Evolutionary conservation across 2,797 vertebrate species (phyloP).

Genomic region (Rallus crepitans): DNA sequence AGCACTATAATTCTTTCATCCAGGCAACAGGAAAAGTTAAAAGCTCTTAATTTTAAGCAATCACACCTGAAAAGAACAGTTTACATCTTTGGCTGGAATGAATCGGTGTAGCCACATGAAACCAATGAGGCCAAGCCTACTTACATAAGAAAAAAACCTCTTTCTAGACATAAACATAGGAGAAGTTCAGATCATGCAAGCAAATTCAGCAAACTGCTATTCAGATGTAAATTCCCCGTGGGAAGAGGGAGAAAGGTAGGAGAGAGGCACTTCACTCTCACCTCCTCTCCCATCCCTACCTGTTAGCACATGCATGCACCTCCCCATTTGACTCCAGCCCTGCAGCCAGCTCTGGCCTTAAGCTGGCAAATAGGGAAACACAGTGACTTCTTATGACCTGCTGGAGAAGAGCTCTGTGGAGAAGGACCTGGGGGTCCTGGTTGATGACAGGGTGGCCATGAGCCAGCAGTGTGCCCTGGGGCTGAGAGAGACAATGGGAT

Average conservation of each 20-base stretch:
- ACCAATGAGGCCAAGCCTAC: neutral
- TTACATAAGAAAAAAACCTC: neutral
- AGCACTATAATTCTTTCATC: neutral
- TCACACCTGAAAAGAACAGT: neutral
- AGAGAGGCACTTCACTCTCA: neutral
- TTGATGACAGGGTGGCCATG: too few relatives aligned
- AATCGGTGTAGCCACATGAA: neutral
- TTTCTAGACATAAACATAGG: neutral
- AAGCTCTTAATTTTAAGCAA: neutral
- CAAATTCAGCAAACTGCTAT: neutral
- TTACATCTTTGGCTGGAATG: neutral
- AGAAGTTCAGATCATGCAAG: neutral
- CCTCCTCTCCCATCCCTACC: rapidly evolving
- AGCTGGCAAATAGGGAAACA: neutral
- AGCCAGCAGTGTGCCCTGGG: too few relatives aligned
- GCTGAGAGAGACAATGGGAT: too few relatives aligned
- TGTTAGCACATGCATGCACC: rapidly evolving
- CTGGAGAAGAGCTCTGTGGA: too few relatives aligned
- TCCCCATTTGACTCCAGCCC: neutral
- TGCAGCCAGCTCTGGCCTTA: neutral
- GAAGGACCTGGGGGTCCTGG: too few relatives aligned
- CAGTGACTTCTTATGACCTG: neutral
- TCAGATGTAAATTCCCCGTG: neutral
- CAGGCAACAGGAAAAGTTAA: neutral
- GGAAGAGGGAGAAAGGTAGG: neutral